Evolutionary conservation across 2,113 vertebrate species (phyloP).

Genomic region (Salvelinus alpinus): DNA sequence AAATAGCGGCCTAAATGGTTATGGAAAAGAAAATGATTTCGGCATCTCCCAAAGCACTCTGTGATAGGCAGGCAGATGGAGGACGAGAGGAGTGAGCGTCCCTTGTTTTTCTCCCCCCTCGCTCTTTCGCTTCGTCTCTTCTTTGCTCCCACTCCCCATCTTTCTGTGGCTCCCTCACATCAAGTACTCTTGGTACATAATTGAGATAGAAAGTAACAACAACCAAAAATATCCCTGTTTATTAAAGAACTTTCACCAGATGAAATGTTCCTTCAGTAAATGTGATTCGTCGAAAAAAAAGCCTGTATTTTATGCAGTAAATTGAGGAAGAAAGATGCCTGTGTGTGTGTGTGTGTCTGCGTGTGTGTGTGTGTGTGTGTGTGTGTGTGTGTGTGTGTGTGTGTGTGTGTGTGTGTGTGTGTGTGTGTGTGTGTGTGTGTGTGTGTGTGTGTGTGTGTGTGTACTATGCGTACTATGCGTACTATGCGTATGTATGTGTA

Average conservation of each 20-base stretch:
- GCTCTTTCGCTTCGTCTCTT: not conserved
- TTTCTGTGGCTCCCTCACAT: not conserved
- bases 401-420: too few relatives aligned
- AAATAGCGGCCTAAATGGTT: not conserved
- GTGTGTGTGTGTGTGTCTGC: not conserved
- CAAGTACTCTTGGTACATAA: too few relatives aligned
- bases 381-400: too few relatives aligned
- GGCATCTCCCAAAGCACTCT: not conserved
- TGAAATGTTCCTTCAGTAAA: too few relatives aligned
- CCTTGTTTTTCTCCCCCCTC: not conserved
- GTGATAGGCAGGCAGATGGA: not conserved
- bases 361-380: too few relatives aligned
- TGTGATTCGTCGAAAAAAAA: too few relatives aligned
- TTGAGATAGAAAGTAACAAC: too few relatives aligned
- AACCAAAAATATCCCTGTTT: too few relatives aligned
- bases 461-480: not conserved
- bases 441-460: not conserved
- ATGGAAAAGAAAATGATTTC: not conserved
- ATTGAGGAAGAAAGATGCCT: not conserved
- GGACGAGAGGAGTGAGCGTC: not conserved
- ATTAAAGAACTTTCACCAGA: too few relatives aligned
- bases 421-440: not conserved
- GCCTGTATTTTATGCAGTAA: too few relatives aligned
- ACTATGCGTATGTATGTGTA: slow-evolving; percentile 63
- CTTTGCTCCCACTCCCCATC: not conserved